These are phyloP conservation scores for Gobiocypris rarus DNA, from an alignment of 2,113 vertebrate genomes.

Conservation along the genomic window DNA sequence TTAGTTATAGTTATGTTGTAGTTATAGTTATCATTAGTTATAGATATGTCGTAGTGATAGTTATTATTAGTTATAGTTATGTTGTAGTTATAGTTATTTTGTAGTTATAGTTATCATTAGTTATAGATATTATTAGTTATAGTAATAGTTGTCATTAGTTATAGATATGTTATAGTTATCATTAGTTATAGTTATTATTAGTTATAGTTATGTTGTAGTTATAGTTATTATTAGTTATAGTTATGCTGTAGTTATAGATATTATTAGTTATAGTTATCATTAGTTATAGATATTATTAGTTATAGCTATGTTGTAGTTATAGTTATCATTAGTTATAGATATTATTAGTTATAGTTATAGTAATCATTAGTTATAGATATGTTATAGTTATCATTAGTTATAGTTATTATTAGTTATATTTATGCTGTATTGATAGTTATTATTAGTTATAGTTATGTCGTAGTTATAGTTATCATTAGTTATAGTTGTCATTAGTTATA, in stretches of 20 bases:
- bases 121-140: not conserved
- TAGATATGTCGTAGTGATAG: not conserved
- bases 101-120: too few relatives aligned
- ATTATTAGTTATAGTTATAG: not conserved
- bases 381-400: not conserved
- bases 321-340: too few relatives aligned
- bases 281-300: too few relatives aligned
- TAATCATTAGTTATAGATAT: not conserved
- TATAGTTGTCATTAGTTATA: too few relatives aligned
- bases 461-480: too few relatives aligned
- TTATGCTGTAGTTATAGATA: not conserved
- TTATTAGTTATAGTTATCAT: not conserved
- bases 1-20: not conserved
- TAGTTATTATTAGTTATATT: not conserved
- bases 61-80: not conserved
- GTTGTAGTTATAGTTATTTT: not conserved
- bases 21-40: not conserved
- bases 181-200: not conserved
- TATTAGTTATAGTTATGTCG: too few relatives aligned
- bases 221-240: not conserved
- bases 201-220: not conserved
- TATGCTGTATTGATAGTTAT: too few relatives aligned
- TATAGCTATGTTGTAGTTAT: too few relatives aligned
- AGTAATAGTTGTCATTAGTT: not conserved
- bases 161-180: not conserved